Evolutionary conservation across 2,888 invertebrate genomes (phyloP).

Genomic region (Melanchra persicariae): DNA sequence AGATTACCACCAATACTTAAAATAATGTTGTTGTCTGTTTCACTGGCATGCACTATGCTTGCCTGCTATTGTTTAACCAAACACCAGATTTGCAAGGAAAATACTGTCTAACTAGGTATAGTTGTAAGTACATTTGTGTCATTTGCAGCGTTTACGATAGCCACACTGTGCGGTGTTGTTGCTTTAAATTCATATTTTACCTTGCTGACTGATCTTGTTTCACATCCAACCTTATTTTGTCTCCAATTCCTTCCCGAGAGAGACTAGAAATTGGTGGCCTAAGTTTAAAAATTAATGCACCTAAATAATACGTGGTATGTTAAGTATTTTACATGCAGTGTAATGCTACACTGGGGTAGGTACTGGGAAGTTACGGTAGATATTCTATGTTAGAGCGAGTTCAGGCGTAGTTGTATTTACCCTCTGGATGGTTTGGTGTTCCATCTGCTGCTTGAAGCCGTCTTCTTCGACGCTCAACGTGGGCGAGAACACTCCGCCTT

Average conservation of each 20-base stretch:
- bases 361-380: constrained; percentile 51
- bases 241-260: constrained; percentile 89
- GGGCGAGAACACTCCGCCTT: constrained; percentile 86
- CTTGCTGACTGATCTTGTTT: constrained; percentile 88
- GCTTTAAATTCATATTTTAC: constrained; percentile 81
- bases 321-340: constrained; percentile 75
- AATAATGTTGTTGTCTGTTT: constrained; percentile 46
- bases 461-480: constrained; percentile 87
- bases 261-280: constrained; percentile 89
- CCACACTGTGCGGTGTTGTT: constrained; percentile 83
- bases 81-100: constrained; percentile 54
- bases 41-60: constrained; percentile 65
- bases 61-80: constrained; percentile 46
- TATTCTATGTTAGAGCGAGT: constrained; percentile 57
- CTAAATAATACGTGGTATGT: constrained; percentile 76
- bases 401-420: constrained; percentile 78
- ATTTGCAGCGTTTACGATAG: constrained; percentile 76
- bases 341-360: constrained; percentile 70
- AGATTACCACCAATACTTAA: constrained; percentile 59
- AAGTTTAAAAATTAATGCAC: constrained; percentile 82
- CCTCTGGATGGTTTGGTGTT: constrained; percentile 88
- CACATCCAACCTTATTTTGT: constrained; percentile 89
- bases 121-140: constrained; percentile 60
- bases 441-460: constrained; percentile 88
- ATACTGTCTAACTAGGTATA: constrained; percentile 58